phyloP scores from a whole-genome alignment of 2,113 vertebrate species.

The Passer domesticus region DNA sequence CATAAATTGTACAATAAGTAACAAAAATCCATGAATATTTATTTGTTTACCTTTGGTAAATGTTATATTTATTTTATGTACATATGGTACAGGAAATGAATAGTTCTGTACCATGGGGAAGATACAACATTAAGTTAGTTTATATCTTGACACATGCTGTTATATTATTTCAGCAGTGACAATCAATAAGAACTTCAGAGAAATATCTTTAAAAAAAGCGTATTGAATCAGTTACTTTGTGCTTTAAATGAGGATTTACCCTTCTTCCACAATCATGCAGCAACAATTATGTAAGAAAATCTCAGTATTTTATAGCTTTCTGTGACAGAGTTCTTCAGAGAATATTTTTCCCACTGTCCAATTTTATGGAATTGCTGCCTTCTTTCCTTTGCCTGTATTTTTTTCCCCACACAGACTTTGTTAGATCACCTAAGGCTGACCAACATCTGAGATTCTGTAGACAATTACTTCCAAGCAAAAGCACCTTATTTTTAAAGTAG shows the following conservation, averaged over 20 bases:
- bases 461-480: neutral
- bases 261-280: neutral
- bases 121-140: neutral
- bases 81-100: neutral
- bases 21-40: neutral
- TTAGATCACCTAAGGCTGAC: neutral
- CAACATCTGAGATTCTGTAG: neutral
- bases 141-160: neutral
- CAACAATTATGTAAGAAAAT: neutral
- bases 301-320: neutral
- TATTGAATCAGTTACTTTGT: neutral
- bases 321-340: neutral
- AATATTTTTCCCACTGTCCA: neutral
- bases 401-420: neutral
- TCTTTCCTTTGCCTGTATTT: neutral
- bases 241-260: neutral
- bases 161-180: neutral
- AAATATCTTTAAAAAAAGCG: rapidly evolving
- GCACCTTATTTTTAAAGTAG: neutral
- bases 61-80: neutral
- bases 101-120: neutral
- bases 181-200: neutral
- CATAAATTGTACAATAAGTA: conserved; percentile 5
- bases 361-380: neutral
- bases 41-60: neutral